Base-by-base conservation (phyloP, 2,113 vertebrate genomes). In the Phaetusa simplex region DNA sequence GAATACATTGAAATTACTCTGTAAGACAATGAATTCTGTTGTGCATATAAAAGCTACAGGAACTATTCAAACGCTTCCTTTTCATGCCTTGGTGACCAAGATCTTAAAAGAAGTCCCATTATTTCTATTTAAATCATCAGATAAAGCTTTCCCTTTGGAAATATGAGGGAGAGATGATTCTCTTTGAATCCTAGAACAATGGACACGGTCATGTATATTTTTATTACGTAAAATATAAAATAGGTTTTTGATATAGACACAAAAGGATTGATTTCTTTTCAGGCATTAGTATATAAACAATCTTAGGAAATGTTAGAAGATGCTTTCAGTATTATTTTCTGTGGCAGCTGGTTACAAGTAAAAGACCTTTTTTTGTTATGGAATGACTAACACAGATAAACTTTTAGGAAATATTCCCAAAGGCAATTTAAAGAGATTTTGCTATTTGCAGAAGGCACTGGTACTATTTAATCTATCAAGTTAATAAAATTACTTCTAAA, bases 391-490 rank as follows among this genome's bases (percentile, higher is more conserved):
- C n/a, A 81, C 29, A 47, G 64, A 85, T 49, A 93, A 93, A 78
- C 50, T 79, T 93, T 78, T 56, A 93, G 53, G 69, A 94, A 82
- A 76, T 86, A 91, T 26, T 93, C 88, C 61, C 69, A 89, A 90
- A 61, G 71, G 38, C 52, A 95, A 71, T 65, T 94, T 88, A 90
- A 90, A 86, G 70, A 73, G 38, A 66, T 78, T 88, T 86, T 86
- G 13, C 27, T 88, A 10, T 91, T 86, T 88, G 76, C 69, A 82
- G 65, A 84, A 84, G 19, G 43, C 47, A 88, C 15, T 65, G 49
- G 64, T 84, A 64, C 24, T 92, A 65, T 88, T 96, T 93, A 74
- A 94, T 95, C 96, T 85, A 88, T 83, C 65, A 86, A 80, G 67
- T 83, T 95, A 84, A 95, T 86, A 96, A 78, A 96, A 91, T 64